phyloP scores from a whole-genome alignment of 2,888 invertebrate species.

The Netelia melanura region DNA sequence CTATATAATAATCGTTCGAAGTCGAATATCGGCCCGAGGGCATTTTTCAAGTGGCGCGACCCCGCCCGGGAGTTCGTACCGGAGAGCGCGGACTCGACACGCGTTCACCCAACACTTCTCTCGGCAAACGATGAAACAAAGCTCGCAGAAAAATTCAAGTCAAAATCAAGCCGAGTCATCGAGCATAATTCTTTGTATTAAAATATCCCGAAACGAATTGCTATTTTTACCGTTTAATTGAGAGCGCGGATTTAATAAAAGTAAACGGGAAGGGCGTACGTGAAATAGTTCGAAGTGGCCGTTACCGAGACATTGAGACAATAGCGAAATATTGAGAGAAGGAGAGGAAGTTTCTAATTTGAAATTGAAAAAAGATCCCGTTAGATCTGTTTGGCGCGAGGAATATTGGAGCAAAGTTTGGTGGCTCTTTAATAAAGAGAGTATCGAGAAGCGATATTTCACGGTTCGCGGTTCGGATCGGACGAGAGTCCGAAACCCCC shows the following conservation, averaged over 20 bases:
- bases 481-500: neutral
- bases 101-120: neutral
- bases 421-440: slow-evolving; percentile 32
- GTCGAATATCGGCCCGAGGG: slow-evolving; percentile 49
- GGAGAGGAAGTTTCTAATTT: slow-evolving; percentile 38
- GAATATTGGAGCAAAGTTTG: slow-evolving; percentile 7
- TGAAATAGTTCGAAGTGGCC: too few species aligned
- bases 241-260: slow-evolving; percentile 34
- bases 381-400: slow-evolving; percentile 29
- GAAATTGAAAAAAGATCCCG: slow-evolving; percentile 62
- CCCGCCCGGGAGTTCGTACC: too few species aligned
- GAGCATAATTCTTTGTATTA: slow-evolving; percentile 24
- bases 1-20: slow-evolving; percentile 38
- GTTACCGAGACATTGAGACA: slow-evolving; percentile 32
- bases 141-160: slow-evolving; percentile 43
- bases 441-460: slow-evolving; percentile 49
- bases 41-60: slow-evolving; percentile 44
- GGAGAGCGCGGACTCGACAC: too few species aligned
- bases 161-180: slow-evolving; percentile 44
- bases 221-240: slow-evolving; percentile 50
- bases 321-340: slow-evolving; percentile 35
- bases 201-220: slow-evolving; percentile 43
- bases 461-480: neutral
- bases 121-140: slow-evolving; percentile 37
- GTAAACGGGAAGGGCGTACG: neutral